Percentiles rank a stretch among this genome's conserved stretches.
These are phyloP conservation scores for Pipistrellus nathusii DNA, from an alignment of 2,797 vertebrate species.

Conservation along the genomic window DNA sequence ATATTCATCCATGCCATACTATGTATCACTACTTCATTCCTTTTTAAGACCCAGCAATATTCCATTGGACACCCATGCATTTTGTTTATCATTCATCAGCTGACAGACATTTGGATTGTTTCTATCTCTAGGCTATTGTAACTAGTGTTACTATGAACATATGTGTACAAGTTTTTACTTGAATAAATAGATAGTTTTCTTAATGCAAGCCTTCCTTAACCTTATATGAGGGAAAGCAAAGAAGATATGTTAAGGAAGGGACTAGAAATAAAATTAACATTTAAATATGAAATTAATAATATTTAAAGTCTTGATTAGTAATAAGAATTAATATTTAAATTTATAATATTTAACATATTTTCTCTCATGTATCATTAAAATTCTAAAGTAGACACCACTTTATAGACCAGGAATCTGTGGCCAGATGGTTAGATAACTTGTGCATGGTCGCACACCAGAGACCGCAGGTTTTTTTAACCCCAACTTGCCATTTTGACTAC, in stretches of 20 bases:
- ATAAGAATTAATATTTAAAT: neutral
- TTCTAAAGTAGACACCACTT: neutral
- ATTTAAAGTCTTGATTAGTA: neutral
- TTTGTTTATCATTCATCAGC: neutral
- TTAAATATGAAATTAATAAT: neutral
- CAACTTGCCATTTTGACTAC: neutral
- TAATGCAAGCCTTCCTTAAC: neutral
- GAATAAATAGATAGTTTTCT: neutral
- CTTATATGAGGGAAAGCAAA: neutral
- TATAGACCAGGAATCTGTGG: neutral
- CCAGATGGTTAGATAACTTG: neutral
- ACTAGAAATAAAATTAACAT: slow-evolving; percentile 3
- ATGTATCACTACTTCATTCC: neutral
- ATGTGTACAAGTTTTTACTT: neutral
- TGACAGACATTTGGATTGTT: neutral
- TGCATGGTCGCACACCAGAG: neutral
- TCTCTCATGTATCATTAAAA: slow-evolving; percentile 2
- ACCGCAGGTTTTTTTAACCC: neutral
- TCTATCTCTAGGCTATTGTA: neutral
- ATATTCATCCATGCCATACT: neutral
- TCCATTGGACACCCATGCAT: neutral
- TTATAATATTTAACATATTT: neutral
- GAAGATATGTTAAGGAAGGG: neutral
- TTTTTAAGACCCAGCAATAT: neutral
- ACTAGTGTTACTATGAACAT: neutral